Evolutionary conservation across 2,797 vertebrate genomes (phyloP).

Genomic region (Xerus rutilus): DNA sequence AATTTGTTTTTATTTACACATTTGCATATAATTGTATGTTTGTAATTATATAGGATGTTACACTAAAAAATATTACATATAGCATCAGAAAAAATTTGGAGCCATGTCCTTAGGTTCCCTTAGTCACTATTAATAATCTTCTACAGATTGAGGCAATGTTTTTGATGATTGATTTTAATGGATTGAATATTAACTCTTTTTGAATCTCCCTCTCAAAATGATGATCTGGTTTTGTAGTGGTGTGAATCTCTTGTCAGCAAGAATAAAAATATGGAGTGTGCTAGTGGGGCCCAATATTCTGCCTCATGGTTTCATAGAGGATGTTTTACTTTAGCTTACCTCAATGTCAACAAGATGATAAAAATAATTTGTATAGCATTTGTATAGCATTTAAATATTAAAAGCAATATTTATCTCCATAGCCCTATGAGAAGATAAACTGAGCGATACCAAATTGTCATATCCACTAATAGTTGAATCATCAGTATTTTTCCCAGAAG

Average conservation of each 20-base stretch:
- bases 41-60: not conserved
- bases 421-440: not conserved
- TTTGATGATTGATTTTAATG: not conserved
- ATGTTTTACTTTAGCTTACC: not conserved
- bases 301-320: not conserved
- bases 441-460: not conserved
- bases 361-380: not conserved
- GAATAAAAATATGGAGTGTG: not conserved
- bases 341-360: not conserved
- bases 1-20: not conserved
- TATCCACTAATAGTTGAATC: not conserved
- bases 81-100: not conserved
- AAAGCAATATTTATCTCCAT: not conserved
- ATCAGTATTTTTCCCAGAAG: not conserved
- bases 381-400: not conserved
- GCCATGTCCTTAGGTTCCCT: not conserved
- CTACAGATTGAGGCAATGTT: not conserved
- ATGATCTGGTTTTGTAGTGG: not conserved
- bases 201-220: not conserved
- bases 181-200: not conserved
- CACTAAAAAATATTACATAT: not conserved
- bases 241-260: not conserved
- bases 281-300: not conserved
- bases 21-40: not conserved
- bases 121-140: not conserved